Evolutionary conservation across 2,113 vertebrate genomes (phyloP).

Genomic region (Leucoraja erinaceus): DNA sequence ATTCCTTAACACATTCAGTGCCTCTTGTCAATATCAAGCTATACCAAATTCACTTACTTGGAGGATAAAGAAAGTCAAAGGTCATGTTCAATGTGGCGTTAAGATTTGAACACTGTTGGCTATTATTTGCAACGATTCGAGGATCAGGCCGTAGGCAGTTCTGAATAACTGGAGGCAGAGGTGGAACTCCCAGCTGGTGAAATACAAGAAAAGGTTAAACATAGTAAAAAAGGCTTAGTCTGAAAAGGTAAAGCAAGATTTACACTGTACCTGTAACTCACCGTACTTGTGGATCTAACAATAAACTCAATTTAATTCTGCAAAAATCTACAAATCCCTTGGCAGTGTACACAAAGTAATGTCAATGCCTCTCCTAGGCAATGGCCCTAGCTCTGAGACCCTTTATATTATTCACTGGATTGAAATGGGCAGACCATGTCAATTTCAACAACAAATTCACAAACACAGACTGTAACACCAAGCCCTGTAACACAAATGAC

Average conservation of each 20-base stretch:
- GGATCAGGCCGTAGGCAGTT: constrained; percentile 83
- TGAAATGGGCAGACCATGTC: too few relatives aligned
- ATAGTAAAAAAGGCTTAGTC: background rate
- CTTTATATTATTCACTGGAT: too few relatives aligned
- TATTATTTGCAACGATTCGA: constrained; percentile 61
- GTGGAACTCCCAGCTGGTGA: constrained; percentile 56
- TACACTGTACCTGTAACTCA: background rate
- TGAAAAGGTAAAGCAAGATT: background rate
- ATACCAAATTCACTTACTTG: constrained; percentile 63
- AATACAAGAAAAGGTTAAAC: constrained; percentile 41
- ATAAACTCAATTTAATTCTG: too few relatives aligned
- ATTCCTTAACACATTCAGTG: background rate
- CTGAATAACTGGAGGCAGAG: constrained; percentile 55
- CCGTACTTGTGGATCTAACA: too few relatives aligned
- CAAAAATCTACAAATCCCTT: too few relatives aligned
- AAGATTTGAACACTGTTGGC: constrained; percentile 74
- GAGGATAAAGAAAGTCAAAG: constrained; percentile 75
- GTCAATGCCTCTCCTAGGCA: too few relatives aligned
- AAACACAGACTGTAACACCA: too few relatives aligned
- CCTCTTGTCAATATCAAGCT: background rate
- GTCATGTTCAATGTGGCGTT: constrained; percentile 52
- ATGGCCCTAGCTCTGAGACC: too few relatives aligned
- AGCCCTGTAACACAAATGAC: too few relatives aligned
- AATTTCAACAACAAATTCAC: too few relatives aligned
- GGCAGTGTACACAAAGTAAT: too few relatives aligned